Base-by-base conservation (phyloP, 2,797 vertebrate genomes). In the Hylomyscus alleni region DNA sequence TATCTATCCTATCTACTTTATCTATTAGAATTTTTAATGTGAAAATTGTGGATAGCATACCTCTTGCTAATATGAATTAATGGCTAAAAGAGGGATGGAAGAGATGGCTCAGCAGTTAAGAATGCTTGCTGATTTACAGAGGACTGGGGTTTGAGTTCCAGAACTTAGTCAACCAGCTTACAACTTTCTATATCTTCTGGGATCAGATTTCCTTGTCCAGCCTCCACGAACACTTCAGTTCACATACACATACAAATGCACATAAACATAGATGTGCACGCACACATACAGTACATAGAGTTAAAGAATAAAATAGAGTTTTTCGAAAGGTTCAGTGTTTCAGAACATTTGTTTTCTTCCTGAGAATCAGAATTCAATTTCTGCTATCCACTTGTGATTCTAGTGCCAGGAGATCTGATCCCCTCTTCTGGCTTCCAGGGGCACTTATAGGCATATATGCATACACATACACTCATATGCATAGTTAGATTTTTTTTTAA, bases 31-130 rank as follows among this genome's bases (percentile, higher is more conserved):
- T 83, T 72, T 22, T 84, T 69, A 82, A n/a, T 91, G 22, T 31
- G 56, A 93, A 93, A 83, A 26, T 83, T 90, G 8, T 83, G n/a
- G 77, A 73, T 69, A 72, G n/a, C 19, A 50, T 56, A 65, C 26
- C 1, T 88, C 37, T n/a, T 78, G 19, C 62, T 87, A 93, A 86
- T 76, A 69, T 69, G 4, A 73, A 56, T 87, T 73, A 73, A 87
- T 40, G 9, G 1, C 34, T 40, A 11, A 54, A 54, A 29, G 22
- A 37, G 34, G 22, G 8, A 47, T 7, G 72, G 47, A 22, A 84
- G 4, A 54, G 65, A 72, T n/a, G 47, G 22, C 50, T 72, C 50
- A 87, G 14, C 9, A 72, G 8, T 37, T 72, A 29, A 12, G 8
- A 87, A 37, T 37, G 47, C 50, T 87, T 87, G 34, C 24, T 69